Evolutionary conservation across 2,113 vertebrate species (phyloP).

Genomic region (Colius striatus): DNA sequence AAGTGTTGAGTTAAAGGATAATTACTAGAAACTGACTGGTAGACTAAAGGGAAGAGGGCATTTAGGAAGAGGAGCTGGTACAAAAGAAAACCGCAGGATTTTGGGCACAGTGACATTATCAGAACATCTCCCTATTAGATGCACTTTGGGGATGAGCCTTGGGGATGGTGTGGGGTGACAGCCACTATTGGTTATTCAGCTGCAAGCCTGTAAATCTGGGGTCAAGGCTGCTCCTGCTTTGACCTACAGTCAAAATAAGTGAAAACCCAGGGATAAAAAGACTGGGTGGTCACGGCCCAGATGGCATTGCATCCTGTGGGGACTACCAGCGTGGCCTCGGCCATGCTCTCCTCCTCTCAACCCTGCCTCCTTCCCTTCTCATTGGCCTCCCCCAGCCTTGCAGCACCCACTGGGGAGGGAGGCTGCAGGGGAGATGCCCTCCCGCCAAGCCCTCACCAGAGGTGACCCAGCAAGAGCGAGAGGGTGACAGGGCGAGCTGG

Average conservation of each 20-base stretch:
- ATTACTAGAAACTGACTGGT: conserved; percentile 19
- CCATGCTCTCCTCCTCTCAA: not conserved
- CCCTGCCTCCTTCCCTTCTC: not conserved
- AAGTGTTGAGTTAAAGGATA: conserved; percentile 49
- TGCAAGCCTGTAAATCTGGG: not conserved
- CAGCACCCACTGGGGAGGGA: not conserved
- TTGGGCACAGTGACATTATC: not conserved
- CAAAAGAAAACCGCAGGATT: not conserved
- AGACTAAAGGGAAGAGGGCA: not conserved
- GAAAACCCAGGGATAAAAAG: not conserved
- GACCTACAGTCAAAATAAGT: not conserved
- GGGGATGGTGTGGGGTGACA: not conserved
- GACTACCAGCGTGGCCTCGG: rapidly evolving
- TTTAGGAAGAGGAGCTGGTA: not conserved
- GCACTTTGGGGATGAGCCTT: not conserved
- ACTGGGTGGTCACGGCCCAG: not conserved
- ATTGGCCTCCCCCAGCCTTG: not conserved
- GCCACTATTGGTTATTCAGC: rapidly evolving
- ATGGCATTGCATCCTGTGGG: rapidly evolving
- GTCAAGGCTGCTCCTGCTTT: not conserved
- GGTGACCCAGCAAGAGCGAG: not conserved
- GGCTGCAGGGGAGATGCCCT: not conserved
- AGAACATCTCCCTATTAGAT: not conserved
- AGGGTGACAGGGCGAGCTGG: not conserved
- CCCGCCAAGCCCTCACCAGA: not conserved